These are phyloP conservation scores for Microtus montanus DNA, from an alignment of 2,113 vertebrate species.

Conservation along the genomic window DNA sequence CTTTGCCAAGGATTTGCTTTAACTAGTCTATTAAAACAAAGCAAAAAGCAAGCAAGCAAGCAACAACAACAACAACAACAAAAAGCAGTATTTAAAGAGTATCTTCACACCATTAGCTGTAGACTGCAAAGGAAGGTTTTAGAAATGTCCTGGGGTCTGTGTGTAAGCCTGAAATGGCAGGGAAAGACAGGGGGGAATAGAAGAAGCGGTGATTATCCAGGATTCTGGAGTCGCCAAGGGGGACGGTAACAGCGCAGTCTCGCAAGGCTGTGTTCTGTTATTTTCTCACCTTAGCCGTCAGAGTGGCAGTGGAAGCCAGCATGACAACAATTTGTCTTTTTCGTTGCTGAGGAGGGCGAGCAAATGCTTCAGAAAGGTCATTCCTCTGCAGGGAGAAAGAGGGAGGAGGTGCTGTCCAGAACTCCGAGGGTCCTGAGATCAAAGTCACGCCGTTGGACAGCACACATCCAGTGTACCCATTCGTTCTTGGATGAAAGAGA, in stretches of 20 bases:
- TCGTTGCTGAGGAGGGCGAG: background rate
- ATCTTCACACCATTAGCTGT: background rate
- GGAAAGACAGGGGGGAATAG: background rate
- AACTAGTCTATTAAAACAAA: background rate
- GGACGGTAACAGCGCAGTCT: background rate
- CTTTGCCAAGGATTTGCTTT: background rate
- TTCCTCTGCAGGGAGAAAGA: background rate
- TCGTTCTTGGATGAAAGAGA: background rate
- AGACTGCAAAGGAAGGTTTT: background rate
- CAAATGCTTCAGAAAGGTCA: background rate
- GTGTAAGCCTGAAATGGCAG: conserved; percentile 49
- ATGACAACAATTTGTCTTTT: conserved; percentile 26
- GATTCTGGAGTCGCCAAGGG: background rate
- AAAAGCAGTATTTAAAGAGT: background rate
- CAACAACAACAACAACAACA: background rate
- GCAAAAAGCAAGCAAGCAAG: too few species aligned
- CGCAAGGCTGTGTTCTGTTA: background rate
- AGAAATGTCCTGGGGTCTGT: conserved; percentile 25
- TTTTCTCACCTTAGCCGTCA: conserved; percentile 22
- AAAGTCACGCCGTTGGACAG: background rate
- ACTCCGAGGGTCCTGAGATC: background rate
- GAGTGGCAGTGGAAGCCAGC: background rate
- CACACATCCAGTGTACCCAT: background rate
- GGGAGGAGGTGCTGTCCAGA: background rate
- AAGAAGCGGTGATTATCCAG: background rate